Evolutionary conservation across 2,888 invertebrate species (phyloP), one percentile per base, ranked within the genome.

Genomic region (Drosophila mercatorum): DNA sequence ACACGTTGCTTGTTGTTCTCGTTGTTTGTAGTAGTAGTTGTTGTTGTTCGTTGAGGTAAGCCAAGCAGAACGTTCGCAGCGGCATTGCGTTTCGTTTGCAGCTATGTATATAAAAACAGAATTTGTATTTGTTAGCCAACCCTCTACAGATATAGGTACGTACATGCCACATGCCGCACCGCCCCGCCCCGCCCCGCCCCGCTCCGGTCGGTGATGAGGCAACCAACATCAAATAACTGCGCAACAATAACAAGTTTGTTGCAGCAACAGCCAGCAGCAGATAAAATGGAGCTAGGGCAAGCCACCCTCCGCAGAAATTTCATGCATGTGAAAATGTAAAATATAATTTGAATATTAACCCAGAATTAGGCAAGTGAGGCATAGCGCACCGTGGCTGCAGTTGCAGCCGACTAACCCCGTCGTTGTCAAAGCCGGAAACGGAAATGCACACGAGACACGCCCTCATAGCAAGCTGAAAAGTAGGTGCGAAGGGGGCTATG

Each of bases 321-420:
- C 62, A 70, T 60, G 60, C 66, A 60, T 61, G 64, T 69, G 74
- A 58, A 61, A 78, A 76, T 69, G 71, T 68, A 56, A 81, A 80
- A 72, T 75, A 78, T 75, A 80, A 85, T 85, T 85, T 85, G 80
- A 86, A 88, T 88, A 85, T 88, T 81, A 80, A 81, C 83, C 76
- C 73, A 70, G 78, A 85, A 88, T 88, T 86, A 80, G 80, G 73
- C 83, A 80, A 82, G 75, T 88, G 79, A 83, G 74, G 78, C 87
- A 85, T 82, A 82, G 65, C 47, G 75, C 81, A 73, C 79, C 38
- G 47, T 47, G 26, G 66, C 12, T 22, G 58, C 44, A 43, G 38
- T 51, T 60, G 75, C 46, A 44, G 26, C 40, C 46, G 17, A 26
- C 55, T 41, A 11, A 6, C 55, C 63, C 43, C 8, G 36, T 4